Evolutionary conservation across 1,140 invertebrate species (phyloP), one percentile per base, ranked within the genome.

Genomic region (Penaeus vannamei): DNA sequence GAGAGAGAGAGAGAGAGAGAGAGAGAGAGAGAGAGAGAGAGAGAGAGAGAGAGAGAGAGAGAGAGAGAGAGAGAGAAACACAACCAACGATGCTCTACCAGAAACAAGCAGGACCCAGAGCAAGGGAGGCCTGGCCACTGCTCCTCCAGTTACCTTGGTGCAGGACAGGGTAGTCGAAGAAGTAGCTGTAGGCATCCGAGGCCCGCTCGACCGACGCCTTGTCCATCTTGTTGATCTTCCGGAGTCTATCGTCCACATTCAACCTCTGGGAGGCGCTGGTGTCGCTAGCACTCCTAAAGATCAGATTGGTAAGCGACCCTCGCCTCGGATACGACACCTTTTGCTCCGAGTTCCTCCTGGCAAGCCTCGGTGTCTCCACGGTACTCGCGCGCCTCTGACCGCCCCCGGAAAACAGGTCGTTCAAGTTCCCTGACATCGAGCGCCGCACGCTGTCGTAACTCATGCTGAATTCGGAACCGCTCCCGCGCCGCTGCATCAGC

Each of bases 1-100:
- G 53, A 17, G 53, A 53, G 53, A 17, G 53, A 17, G 53, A 53
- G 53, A 2, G 53, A 17, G 53, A 17, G 53, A 17, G 53, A 2
- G 53, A 53, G 53, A 2, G 53, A 17, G 17, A 2, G 53, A 17
- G 17, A 2, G 53, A 2, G 17, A 81, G 89, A 36, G 92, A 91
- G 84, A 91, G 91, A 82, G 22, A 22, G 66, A 22, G 22, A 20
- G 66, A 20, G 22, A 20, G 66, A 72, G 66, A 22, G 22, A 72
- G 66, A 22, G 61, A 90, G 17, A 92, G 92, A 19, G 89, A 92
- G 92, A 66, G 84, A 89, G 12, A 92, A 72, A 20, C 36, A 42
- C 36, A 53, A 53, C 17, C 53, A 10, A 53, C 53, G 10, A 53
- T 14, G 17, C 53, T 53, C 1, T 53, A 17, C 12, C 17, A 53